Base-by-base conservation (phyloP, 2,888 invertebrate genomes). In the Coenonympha glycerion region DNA sequence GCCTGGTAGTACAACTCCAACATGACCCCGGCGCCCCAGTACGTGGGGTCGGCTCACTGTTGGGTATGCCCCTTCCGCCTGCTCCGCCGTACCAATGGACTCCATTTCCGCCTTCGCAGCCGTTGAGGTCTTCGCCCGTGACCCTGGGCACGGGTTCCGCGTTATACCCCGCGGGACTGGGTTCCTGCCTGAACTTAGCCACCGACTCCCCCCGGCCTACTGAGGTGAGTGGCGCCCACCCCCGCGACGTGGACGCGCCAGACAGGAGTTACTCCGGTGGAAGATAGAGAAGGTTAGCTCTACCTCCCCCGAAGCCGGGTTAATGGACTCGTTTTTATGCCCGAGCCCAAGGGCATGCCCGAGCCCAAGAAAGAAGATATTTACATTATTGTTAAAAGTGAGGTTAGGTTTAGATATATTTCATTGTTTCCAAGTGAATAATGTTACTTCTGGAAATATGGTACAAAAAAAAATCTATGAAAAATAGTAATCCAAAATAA, bases 61-160 rank as follows among this genome's bases (percentile, higher is more conserved):
- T 33, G 8, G 16, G 31, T 16, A 16, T 30, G 53, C 53, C 54
- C 40, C 48, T 24, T 40, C 39, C 33, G 53, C 53, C 49, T 40
- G 31, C 37, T 45, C n/a, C n/a, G 49, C 50, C 54, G 50, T 54
- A 36, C 48, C 42, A 46, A 48, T 30, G 19, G 4, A 8, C 31
- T 8, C n/a, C 9, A 30, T 49, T 46, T 53, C 51, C 56, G 56
- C 54, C 30, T 9, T 36, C 30, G 3, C 47, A 11, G 36, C 54
- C 51, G 56, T 56, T 56, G 51, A 57, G 56, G 56, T 52, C 56
- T 59, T 57, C 56, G 53, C 59, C 55, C 52, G 57, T 57, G 49
- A 55, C 54, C 56, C 54, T 57, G 52, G 52, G 57, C 57, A 57
- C 6, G 57, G 59, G 56, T 9, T 50, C 52, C 22, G 44, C 44